phyloP scores from a whole-genome alignment of 1,140 invertebrate species.

The Heliconius himera region DNA sequence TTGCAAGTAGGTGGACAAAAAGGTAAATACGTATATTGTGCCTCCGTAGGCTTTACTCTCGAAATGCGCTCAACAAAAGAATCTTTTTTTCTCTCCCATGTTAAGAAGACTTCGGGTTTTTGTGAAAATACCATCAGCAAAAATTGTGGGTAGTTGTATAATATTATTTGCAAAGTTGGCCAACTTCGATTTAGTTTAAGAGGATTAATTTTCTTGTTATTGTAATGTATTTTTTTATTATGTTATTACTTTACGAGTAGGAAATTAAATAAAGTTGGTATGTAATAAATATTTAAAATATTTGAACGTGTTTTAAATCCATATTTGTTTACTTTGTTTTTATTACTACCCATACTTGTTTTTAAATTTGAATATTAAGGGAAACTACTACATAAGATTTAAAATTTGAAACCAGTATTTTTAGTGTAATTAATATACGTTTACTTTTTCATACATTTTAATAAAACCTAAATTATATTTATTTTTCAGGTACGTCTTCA shows the following conservation, averaged over 20 bases:
- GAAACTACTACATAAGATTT: too few species aligned
- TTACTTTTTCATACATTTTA: neutral
- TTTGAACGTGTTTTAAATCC: too few species aligned
- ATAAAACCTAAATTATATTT: neutral
- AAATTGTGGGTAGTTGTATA: conserved; percentile 28
- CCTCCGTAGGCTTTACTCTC: conserved; percentile 74
- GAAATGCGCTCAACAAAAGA: conserved; percentile 71
- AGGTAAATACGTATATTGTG: conserved; percentile 70
- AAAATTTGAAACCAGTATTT: too few species aligned
- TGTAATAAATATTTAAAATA: too few species aligned
- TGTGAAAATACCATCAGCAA: conserved; percentile 56
- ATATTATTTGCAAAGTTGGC: conserved; percentile 18
- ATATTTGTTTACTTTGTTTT: too few species aligned
- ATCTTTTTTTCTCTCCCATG: conserved; percentile 73
- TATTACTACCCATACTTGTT: too few species aligned
- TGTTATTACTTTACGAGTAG: neutral
- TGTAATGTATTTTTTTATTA: neutral
- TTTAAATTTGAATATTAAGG: too few species aligned
- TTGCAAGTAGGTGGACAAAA: conserved; percentile 67
- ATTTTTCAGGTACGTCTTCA: neutral
- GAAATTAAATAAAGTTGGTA: too few species aligned
- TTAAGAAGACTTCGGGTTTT: conserved; percentile 69
- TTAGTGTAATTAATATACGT: too few species aligned
- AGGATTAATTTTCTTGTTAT: conserved; percentile 13
- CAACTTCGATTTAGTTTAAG: conserved; percentile 8